phyloP scores from a whole-genome alignment of 1,140 invertebrate genomes.

The Drosophila tsacasi region DNA sequence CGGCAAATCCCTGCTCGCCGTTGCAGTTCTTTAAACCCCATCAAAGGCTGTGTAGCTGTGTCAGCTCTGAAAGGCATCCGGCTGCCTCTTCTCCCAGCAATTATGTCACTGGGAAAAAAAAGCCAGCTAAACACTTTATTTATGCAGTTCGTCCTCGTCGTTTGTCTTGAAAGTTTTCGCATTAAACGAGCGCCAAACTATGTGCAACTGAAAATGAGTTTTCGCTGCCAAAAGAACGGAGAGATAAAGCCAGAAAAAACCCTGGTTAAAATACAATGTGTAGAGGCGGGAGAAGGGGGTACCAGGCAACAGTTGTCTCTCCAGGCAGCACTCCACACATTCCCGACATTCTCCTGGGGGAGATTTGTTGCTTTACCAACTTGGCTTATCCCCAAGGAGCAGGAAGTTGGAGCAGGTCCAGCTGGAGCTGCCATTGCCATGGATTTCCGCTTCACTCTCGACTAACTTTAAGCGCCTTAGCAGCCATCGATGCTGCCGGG shows the following conservation, averaged over 20 bases:
- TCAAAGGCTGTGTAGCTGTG: slow-evolving; percentile 15
- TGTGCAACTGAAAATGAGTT: slow-evolving; percentile 66
- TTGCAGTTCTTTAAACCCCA: slow-evolving; percentile 29
- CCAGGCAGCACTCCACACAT: slow-evolving; percentile 1
- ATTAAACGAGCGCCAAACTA: slow-evolving; percentile 75
- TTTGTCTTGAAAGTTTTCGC: slow-evolving; percentile 79
- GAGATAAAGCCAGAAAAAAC: neutral
- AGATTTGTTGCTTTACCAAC: slow-evolving; percentile 18
- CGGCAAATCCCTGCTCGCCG: slow-evolving; percentile 18
- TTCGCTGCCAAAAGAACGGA: slow-evolving; percentile 28
- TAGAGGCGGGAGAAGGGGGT: neutral
- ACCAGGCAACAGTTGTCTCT: slow-evolving; percentile 40
- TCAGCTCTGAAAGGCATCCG: neutral
- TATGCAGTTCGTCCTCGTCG: slow-evolving; percentile 63
- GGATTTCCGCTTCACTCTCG: slow-evolving; percentile 12
- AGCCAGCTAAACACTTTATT: slow-evolving; percentile 78
- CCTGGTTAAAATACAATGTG: neutral
- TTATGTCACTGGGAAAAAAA: slow-evolving; percentile 68
- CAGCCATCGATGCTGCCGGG: slow-evolving; percentile 31
- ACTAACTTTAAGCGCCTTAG: slow-evolving; percentile 37
- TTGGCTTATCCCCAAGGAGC: slow-evolving; percentile 26
- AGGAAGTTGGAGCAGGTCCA: slow-evolving; percentile 7
- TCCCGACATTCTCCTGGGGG: slow-evolving; percentile 16
- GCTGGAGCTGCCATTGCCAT: slow-evolving; percentile 19
- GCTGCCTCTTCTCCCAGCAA: slow-evolving; percentile 40